Evolutionary conservation across 2,113 vertebrate genomes (phyloP).

Genomic region (Aptenodytes patagonicus): DNA sequence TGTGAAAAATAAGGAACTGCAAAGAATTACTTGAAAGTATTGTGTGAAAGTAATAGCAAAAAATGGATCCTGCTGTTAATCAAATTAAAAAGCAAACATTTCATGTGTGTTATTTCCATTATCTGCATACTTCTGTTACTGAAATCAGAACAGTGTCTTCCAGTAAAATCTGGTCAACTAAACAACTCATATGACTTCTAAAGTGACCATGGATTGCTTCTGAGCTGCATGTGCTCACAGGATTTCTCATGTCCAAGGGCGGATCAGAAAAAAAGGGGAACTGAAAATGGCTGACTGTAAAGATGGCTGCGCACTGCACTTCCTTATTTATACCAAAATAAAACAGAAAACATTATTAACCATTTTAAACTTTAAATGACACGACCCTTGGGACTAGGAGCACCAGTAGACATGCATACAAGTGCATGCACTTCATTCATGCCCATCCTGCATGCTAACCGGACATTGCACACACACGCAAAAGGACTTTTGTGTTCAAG

Average conservation of each 20-base stretch:
- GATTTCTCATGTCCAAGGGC: not conserved
- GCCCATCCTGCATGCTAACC: not conserved
- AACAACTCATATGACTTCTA: constrained; percentile 34
- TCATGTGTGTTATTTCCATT: not conserved
- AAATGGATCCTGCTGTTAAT: not conserved
- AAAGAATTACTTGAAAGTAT: not conserved
- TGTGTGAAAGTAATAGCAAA: not conserved
- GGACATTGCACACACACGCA: accelerated
- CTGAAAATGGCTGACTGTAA: constrained; percentile 70
- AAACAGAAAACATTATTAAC: constrained; percentile 11
- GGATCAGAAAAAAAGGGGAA: constrained; percentile 45
- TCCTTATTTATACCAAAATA: constrained; percentile 59
- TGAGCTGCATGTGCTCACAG: not conserved
- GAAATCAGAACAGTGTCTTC: constrained; percentile 35
- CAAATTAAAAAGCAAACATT: not conserved
- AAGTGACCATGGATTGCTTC: not conserved
- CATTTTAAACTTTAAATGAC: not conserved
- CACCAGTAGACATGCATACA: not conserved
- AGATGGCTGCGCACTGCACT: constrained; percentile 22
- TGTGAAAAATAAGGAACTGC: not conserved
- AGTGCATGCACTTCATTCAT: not conserved
- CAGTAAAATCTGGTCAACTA: constrained; percentile 33
- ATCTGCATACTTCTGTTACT: constrained; percentile 4
- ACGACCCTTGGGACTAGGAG: not conserved
- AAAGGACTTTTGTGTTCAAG: not conserved